phyloP scores from a whole-genome alignment of 2,113 vertebrate species.

The Psephotus haematonotus region DNA sequence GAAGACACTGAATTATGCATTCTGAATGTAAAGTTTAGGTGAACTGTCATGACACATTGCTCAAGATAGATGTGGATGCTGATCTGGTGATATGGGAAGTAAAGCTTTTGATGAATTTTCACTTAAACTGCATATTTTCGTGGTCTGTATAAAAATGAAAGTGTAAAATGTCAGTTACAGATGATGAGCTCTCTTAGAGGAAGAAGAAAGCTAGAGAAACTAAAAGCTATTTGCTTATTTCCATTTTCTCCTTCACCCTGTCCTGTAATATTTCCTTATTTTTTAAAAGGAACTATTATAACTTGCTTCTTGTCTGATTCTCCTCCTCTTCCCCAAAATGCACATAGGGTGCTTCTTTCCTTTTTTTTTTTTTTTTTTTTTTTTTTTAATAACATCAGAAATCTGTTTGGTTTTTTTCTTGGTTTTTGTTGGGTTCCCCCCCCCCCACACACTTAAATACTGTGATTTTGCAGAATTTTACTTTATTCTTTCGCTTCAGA shows the following conservation, averaged over 20 bases:
- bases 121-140: not conserved
- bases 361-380: not conserved
- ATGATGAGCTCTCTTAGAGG: not conserved
- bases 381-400: not conserved
- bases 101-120: not conserved
- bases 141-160: not conserved
- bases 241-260: not conserved
- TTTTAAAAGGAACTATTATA: not conserved
- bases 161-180: not conserved
- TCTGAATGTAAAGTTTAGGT: not conserved
- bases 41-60: not conserved
- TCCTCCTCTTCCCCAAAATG: not conserved
- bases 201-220: not conserved
- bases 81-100: not conserved
- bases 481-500: not conserved
- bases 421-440: too few relatives aligned
- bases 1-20: not conserved
- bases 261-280: not conserved
- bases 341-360: not conserved
- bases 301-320: not conserved
- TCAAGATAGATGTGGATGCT: not conserved
- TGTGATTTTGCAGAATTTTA: not conserved
- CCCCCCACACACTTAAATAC: too few relatives aligned
- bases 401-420: not conserved
- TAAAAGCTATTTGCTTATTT: not conserved